These are phyloP conservation scores for Entomyzon cyanotis DNA, from an alignment of 2,113 vertebrate species.

Conservation along the genomic window DNA sequence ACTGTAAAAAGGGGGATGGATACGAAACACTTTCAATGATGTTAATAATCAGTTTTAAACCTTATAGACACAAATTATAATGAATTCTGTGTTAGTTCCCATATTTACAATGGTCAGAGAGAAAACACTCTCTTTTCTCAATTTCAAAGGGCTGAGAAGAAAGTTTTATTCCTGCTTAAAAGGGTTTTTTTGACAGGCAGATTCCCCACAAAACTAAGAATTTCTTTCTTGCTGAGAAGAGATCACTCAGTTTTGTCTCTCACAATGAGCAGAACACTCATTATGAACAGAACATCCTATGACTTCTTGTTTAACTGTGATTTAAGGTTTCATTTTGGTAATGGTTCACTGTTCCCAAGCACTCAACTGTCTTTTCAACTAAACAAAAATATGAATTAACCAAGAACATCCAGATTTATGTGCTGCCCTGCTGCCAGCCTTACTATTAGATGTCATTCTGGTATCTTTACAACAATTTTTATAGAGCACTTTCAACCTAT, in stretches of 20 bases:
- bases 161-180: not conserved
- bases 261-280: not conserved
- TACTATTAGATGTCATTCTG: not conserved
- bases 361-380: not conserved
- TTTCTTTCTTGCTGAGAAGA: not conserved
- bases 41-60: not conserved
- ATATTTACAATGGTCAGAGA: not conserved
- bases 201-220: not conserved
- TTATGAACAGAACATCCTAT: not conserved
- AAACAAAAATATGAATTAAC: not conserved
- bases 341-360: not conserved
- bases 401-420: not conserved
- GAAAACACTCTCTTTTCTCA: not conserved
- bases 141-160: not conserved
- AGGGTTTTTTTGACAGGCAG: not conserved
- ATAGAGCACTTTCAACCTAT: not conserved
- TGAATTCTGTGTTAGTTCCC: not conserved
- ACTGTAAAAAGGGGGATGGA: not conserved
- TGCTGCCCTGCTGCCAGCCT: not conserved
- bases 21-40: not conserved
- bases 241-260: not conserved
- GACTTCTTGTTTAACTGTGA: not conserved
- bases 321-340: not conserved
- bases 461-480: not conserved
- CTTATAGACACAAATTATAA: not conserved